Base-by-base conservation (phyloP, 2,888 invertebrate genomes). In the Archips crataeganus region DNA sequence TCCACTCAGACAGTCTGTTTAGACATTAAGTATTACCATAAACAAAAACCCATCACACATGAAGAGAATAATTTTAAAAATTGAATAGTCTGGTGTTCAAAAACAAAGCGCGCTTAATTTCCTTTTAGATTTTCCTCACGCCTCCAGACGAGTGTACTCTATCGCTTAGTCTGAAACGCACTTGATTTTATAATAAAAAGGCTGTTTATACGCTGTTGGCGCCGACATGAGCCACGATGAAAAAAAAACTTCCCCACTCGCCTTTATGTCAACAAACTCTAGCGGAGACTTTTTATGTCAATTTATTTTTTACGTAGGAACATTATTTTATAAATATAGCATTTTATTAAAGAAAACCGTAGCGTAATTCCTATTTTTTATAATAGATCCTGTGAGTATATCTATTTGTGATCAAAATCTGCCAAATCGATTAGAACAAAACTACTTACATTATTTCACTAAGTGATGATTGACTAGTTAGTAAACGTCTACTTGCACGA, bases 121-220 rank as follows among this genome's bases (percentile, higher is more conserved):
- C 82, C 79, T 81, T 82, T 80, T 80, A 78, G 78, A 78, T 80
- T 77, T 82, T 85, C 79, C 84, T 86, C 85, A 83, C 82, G 85
- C 82, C 80, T 82, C 82, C 77, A 81, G 83, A 81, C 84, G 79
- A 83, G 85, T 76, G 78, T 79, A 39, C 75, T 70, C 60, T 60
- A 65, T 70, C 70, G 82, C 81, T 84, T 82, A 80, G 79, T 80
- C 79, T 82, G 82, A 87, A 87, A 85, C 79, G 81, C 81, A 83
- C 85, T 87, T 87, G 87, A 89, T 89, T 91, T 90, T 89, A 87
- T 88, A 85, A 86, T 86, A 89, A 87, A 89, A 89, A 84, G 83
- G 83, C 85, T 81, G 86, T 88, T 86, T 85, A 85, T 85, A 77
- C 84, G 77, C 74, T 78, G 81, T 82, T 80, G 84, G 83, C 82